These are phyloP conservation scores for Nanorana parkeri DNA, from an alignment of 2,113 vertebrate species.

Conservation along the genomic window DNA sequence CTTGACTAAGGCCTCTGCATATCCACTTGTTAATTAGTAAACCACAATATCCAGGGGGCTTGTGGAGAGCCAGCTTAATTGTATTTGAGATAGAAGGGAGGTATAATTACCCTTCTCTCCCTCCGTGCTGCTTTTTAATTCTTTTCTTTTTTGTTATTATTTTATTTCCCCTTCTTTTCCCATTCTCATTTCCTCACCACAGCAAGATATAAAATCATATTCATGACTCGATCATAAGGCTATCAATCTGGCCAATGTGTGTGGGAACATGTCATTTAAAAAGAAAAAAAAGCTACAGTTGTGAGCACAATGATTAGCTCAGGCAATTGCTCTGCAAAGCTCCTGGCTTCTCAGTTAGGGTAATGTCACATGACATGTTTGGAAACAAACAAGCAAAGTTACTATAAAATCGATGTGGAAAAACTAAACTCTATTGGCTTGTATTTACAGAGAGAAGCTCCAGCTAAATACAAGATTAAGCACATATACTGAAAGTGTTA, in stretches of 20 bases:
- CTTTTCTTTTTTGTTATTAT: constrained; percentile 58
- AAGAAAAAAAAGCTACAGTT: background rate
- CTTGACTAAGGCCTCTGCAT: constrained; percentile 73
- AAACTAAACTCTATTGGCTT: background rate
- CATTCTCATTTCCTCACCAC: constrained; percentile 33
- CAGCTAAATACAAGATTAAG: too few species aligned
- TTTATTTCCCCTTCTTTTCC: constrained; percentile 53
- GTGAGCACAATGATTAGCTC: background rate
- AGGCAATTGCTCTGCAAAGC: background rate
- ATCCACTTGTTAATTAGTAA: constrained; percentile 83
- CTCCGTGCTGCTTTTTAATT: constrained; percentile 71
- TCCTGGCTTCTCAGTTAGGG: background rate
- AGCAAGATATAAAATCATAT: constrained; percentile 34
- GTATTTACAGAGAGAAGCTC: background rate
- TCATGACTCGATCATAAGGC: constrained; percentile 25
- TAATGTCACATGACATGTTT: constrained; percentile 39
- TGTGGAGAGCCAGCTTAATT: constrained; percentile 74
- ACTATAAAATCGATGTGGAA: constrained; percentile 8
- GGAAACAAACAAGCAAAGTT: constrained; percentile 32
- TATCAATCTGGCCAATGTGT: constrained; percentile 9
- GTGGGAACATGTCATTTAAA: background rate
- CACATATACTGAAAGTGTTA: too few species aligned
- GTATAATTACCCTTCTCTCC: constrained; percentile 74
- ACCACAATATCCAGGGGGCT: constrained; percentile 77
- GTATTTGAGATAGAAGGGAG: constrained; percentile 77